Evolutionary conservation across 2,113 vertebrate species (phyloP).

Genomic region (Hystrix brachyura): DNA sequence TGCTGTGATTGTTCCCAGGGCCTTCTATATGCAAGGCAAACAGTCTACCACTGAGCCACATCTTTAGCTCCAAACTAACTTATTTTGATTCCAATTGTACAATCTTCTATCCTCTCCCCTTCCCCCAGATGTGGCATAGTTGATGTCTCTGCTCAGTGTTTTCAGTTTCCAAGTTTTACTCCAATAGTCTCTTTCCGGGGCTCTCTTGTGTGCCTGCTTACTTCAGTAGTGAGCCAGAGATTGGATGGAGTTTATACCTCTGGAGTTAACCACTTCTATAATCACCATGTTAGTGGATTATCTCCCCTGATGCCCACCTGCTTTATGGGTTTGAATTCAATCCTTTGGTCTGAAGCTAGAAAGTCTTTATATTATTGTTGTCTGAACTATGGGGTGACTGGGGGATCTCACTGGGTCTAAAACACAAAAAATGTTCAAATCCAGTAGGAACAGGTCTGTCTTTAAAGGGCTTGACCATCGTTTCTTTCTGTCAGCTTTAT

Average conservation of each 20-base stretch:
- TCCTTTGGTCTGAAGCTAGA: neutral
- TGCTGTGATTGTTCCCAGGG: neutral
- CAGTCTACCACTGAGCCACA: neutral
- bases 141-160: neutral
- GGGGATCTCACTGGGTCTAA: no score
- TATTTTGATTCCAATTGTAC: neutral
- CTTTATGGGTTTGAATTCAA: neutral
- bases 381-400: neutral
- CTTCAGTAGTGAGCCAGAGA: neutral
- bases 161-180: neutral
- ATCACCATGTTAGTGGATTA: neutral
- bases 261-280: neutral
- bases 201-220: no score
- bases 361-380: neutral
- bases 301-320: neutral
- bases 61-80: neutral
- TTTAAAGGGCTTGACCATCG: neutral
- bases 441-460: neutral
- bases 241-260: neutral
- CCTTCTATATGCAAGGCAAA: neutral
- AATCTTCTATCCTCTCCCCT: no score
- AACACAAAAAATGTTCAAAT: neutral
- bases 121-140: neutral
- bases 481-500: neutral
- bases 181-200: no score